Base-by-base conservation (phyloP, 2,113 vertebrate species). In the Psephotus haematonotus region DNA sequence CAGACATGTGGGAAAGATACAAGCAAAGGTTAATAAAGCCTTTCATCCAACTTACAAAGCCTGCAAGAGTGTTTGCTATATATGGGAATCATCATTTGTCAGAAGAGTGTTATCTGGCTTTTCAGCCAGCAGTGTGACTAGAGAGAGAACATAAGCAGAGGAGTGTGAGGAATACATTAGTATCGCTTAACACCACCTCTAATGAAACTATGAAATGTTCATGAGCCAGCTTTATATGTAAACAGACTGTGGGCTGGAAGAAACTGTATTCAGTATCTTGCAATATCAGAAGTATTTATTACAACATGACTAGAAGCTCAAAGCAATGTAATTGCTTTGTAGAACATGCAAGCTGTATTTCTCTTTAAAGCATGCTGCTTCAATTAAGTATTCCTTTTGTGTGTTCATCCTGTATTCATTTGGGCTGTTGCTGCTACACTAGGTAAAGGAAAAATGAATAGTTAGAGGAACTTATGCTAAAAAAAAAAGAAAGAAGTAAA, bases 351-450 rank as follows among this genome's bases (percentile, higher is more conserved):
- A 86, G 49, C 17, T 88, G 19, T 25, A 35, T 86, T 84, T 81
- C 70, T 69, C 65, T 72, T 94, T 96, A 90, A 92, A 92, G 33
- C 68, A 77, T 41, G 43, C 93, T 90, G 70, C 46, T 59, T 46
- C 83, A 86, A 72, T 96, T 92, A 92, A 96, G 11, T 83, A 92
- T 93, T 96, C 79, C 39, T 87, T 95, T 85, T 3, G 24, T 70
- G 18, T 74, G 53, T 77, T 90, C 64, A 91, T 94, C 96, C 90
- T 93, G 10, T 92, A 92, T 96, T 96, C 35, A 83, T 68, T 96
- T 55, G 93, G 59, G 27, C 46, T 92, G 29, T 67, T 78, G 12
- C 16, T 62, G 22, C 78, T 88, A 1, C 43, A 18, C 15, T 53
- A 4, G 14, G 11, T 62, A 65, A 72, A 92, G 57, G 33, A 52